Evolutionary conservation across 92 coral and sea anemone genomes (phyloP).

Genomic region (Porites rus): DNA sequence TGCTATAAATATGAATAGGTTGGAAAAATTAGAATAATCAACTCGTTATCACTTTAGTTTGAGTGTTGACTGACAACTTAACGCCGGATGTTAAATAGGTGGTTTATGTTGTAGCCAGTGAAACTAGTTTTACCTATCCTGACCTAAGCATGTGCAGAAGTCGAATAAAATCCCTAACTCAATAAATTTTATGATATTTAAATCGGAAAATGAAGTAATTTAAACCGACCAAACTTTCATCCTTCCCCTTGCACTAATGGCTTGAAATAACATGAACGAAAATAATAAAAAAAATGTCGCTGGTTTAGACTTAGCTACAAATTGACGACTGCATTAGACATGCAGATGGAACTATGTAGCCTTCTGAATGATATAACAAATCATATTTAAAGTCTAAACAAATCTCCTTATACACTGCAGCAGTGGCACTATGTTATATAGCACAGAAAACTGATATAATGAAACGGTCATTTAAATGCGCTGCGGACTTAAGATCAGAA

Average conservation of each 20-base stretch:
- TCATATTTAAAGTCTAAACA: not conserved
- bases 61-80: not conserved
- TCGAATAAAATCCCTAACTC: not conserved
- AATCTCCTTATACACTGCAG: not conserved
- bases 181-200: too few species aligned
- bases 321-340: not conserved
- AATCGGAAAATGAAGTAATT: not conserved
- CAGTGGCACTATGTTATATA: too few species aligned
- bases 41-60: not conserved
- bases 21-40: too few species aligned
- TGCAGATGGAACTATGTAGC: not conserved
- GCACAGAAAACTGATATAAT: too few species aligned
- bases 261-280: too few species aligned
- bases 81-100: not conserved
- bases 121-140: not conserved
- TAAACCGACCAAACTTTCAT: not conserved
- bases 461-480: too few species aligned
- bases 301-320: too few species aligned
- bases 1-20: not conserved
- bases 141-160: not conserved
- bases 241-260: not conserved
- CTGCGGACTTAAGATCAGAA: too few species aligned
- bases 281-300: too few species aligned
- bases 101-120: not conserved
- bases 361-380: not conserved